phyloP scores from a whole-genome alignment of 2,888 invertebrate genomes.

The Rhingia campestris region DNA sequence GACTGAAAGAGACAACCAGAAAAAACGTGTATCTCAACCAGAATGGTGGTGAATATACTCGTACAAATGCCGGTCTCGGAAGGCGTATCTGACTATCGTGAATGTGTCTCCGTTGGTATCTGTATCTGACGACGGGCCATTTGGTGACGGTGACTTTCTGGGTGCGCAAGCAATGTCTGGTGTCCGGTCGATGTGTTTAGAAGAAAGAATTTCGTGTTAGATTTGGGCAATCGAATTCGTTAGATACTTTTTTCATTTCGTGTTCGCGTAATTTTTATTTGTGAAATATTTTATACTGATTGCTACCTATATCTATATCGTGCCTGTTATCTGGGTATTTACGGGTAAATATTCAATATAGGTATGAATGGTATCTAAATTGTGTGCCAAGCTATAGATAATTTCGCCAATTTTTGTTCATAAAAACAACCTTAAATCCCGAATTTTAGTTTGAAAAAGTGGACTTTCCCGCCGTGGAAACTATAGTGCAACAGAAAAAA shows the following conservation, averaged over 20 bases:
- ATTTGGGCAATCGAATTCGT: conserved; percentile 10
- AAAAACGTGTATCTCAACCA: not conserved
- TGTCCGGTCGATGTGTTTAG: conserved; percentile 60
- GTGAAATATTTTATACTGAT: not conserved
- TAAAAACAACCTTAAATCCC: conserved; percentile 13
- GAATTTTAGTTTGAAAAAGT: conserved; percentile 14
- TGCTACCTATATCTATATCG: conserved; percentile 16
- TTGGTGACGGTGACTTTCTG: conserved; percentile 69
- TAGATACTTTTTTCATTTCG: conserved; percentile 36
- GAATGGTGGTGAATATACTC: conserved; percentile 61
- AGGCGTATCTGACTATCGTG: conserved; percentile 65
- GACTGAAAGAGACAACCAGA: conserved; percentile 37
- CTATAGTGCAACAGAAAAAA: conserved; percentile 14
- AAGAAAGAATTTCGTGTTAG: conserved; percentile 40
- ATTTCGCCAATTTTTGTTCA: conserved; percentile 1
- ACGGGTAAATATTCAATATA: conserved; percentile 21
- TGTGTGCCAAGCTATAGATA: conserved; percentile 24
- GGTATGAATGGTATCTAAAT: conserved; percentile 34
- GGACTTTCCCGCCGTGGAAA: conserved; percentile 16
- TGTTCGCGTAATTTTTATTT: not conserved
- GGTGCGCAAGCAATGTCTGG: conserved; percentile 69
- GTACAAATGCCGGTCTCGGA: conserved; percentile 16
- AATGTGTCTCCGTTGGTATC: conserved; percentile 56
- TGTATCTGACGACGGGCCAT: conserved; percentile 60
- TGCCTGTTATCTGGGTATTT: conserved; percentile 29